Conservation (phyloP, 2,888 invertebrate genomes). For the Capitulum mitella region DNA sequence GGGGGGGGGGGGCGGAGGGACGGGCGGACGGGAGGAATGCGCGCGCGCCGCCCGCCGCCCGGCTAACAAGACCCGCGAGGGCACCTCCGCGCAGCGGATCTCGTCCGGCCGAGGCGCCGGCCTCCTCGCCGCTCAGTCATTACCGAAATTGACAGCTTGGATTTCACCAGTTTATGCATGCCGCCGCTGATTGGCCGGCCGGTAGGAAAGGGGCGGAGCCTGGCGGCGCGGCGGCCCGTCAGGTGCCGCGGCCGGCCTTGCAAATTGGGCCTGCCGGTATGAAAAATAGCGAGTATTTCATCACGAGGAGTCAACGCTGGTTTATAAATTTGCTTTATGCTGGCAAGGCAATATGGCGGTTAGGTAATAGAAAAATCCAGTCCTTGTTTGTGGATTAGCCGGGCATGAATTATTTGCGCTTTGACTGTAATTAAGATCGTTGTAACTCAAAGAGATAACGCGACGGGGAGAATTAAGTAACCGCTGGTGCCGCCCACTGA, state of each 20-base stretch:
- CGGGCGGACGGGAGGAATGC: not conserved
- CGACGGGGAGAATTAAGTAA: not conserved
- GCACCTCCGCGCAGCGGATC: not conserved
- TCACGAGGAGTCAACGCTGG: not conserved
- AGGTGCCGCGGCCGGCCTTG: not conserved
- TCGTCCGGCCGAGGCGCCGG: not conserved
- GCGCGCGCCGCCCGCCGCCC: not conserved
- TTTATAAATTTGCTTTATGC: not conserved
- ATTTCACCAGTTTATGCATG: conserved; percentile 9
- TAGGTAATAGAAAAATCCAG: not conserved
- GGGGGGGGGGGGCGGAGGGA: not conserved
- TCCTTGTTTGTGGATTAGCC: not conserved
- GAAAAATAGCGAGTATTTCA: not conserved
- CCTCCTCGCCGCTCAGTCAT: conserved; percentile 9
- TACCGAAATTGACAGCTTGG: conserved; percentile 22
- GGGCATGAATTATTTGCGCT: not conserved
- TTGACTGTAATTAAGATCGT: not conserved
- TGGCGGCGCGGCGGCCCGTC: not conserved
- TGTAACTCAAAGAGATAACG: not conserved
- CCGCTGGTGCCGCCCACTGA: not conserved
- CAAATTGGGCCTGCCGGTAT: not conserved
- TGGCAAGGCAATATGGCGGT: conserved; percentile 9
- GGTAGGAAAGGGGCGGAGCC: conserved; percentile 2
- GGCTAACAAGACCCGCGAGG: not conserved
- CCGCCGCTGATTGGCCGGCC: not conserved